Conservation (phyloP, 2,113 vertebrate species). For the Corythoichthys intestinalis region DNA sequence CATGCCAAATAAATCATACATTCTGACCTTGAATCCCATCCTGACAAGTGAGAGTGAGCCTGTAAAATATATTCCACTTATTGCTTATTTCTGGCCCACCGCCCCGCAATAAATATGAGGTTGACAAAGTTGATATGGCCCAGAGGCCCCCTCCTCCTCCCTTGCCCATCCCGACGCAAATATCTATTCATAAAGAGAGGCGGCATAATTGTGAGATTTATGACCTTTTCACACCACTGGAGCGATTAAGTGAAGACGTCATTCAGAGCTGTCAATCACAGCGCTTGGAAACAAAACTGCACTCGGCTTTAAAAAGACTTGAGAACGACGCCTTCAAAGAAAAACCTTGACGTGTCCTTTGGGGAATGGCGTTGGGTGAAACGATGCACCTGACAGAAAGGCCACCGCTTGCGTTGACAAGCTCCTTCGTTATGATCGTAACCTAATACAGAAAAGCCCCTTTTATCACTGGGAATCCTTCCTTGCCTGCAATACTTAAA, state of each 20-base stretch:
- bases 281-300: conserved; percentile 63
- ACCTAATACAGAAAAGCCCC: not conserved
- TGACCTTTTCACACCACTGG: conserved; percentile 73
- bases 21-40: conserved; percentile 53
- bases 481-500: not conserved
- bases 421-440: not conserved
- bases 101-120: conserved; percentile 60
- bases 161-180: conserved; percentile 42
- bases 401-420: not conserved
- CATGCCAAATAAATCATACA: conserved; percentile 22
- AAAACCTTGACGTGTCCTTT: conserved; percentile 46
- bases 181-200: conserved; percentile 65
- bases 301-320: conserved; percentile 45
- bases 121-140: conserved; percentile 67
- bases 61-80: conserved; percentile 58
- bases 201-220: conserved; percentile 71
- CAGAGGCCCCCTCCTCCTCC: conserved; percentile 26
- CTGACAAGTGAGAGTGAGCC: conserved; percentile 40
- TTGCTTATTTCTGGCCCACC: conserved; percentile 60
- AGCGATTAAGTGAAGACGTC: conserved; percentile 74
- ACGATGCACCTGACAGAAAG: conserved; percentile 1
- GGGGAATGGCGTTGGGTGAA: conserved; percentile 19
- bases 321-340: conserved; percentile 39
- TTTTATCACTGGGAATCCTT: not conserved
- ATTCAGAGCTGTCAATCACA: conserved; percentile 70